These are phyloP conservation scores for Drosophila subquinaria DNA, from an alignment of 2,888 invertebrate genomes.

Conservation along the genomic window DNA sequence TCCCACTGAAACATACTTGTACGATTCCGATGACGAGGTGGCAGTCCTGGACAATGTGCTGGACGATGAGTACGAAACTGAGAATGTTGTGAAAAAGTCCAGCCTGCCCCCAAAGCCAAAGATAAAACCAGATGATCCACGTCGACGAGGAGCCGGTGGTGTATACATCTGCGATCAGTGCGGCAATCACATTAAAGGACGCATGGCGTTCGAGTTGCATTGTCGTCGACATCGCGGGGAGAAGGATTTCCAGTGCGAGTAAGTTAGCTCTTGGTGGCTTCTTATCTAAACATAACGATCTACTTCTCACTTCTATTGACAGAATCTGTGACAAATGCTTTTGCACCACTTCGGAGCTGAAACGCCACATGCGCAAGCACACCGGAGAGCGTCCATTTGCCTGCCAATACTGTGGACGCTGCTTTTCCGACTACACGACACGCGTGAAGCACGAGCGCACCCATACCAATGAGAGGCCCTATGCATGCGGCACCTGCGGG, in stretches of 20 bases:
- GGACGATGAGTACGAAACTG: slow-evolving; percentile 70
- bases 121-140: slow-evolving; percentile 63
- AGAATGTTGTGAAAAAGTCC: slow-evolving; percentile 70
- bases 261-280: slow-evolving; percentile 14
- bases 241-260: slow-evolving; percentile 76
- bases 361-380: slow-evolving; percentile 76
- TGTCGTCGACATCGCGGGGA: slow-evolving; percentile 76
- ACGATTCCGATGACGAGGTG: slow-evolving; percentile 72
- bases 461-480: slow-evolving; percentile 79
- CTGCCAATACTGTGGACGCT: slow-evolving; percentile 73
- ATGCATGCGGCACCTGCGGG: slow-evolving; percentile 72
- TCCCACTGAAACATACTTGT: slow-evolving; percentile 58
- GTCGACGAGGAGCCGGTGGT: slow-evolving; percentile 68
- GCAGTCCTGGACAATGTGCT: slow-evolving; percentile 68
- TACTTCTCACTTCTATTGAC: not conserved
- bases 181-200: slow-evolving; percentile 72
- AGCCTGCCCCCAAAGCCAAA: slow-evolving; percentile 74
- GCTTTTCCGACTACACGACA: slow-evolving; percentile 72
- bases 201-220: slow-evolving; percentile 73
- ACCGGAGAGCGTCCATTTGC: slow-evolving; percentile 75
- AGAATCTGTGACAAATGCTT: slow-evolving; percentile 73
- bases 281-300: not conserved
- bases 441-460: slow-evolving; percentile 75
- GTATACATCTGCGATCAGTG: slow-evolving; percentile 73
- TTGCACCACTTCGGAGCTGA: slow-evolving; percentile 74